These are phyloP conservation scores for Malurus cyaneus DNA, from an alignment of 2,113 vertebrate species.

Conservation along the genomic window DNA sequence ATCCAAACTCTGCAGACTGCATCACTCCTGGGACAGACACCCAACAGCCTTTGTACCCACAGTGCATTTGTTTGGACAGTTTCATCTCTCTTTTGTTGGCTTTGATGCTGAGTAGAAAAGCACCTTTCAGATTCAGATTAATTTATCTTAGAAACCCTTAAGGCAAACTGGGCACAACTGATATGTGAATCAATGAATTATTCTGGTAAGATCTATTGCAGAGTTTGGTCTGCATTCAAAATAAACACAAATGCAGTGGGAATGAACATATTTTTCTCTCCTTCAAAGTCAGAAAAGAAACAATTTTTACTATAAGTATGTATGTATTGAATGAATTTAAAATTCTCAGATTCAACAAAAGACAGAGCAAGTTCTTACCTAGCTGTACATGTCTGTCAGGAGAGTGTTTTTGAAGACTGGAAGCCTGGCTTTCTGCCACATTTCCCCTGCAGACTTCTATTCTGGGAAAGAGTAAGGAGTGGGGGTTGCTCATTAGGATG, in stretches of 20 bases:
- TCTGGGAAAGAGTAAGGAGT: background rate
- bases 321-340: background rate
- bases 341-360: background rate
- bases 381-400: background rate
- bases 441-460: background rate
- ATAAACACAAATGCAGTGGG: background rate
- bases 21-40: background rate
- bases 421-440: constrained; percentile 7
- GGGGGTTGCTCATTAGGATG: background rate
- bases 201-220: background rate
- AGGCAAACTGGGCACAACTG: background rate
- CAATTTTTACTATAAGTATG: background rate
- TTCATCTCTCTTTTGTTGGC: background rate
- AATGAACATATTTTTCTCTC: background rate
- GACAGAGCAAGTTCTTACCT: background rate
- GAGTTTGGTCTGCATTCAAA: background rate
- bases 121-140: background rate
- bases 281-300: background rate
- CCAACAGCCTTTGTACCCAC: background rate
- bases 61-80: background rate
- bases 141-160: background rate
- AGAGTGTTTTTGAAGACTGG: background rate
- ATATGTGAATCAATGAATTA: background rate
- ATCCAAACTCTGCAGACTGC: accelerated
- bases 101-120: background rate